Conservation (phyloP, 2,113 vertebrate genomes). For the Nycticorax nycticorax region DNA sequence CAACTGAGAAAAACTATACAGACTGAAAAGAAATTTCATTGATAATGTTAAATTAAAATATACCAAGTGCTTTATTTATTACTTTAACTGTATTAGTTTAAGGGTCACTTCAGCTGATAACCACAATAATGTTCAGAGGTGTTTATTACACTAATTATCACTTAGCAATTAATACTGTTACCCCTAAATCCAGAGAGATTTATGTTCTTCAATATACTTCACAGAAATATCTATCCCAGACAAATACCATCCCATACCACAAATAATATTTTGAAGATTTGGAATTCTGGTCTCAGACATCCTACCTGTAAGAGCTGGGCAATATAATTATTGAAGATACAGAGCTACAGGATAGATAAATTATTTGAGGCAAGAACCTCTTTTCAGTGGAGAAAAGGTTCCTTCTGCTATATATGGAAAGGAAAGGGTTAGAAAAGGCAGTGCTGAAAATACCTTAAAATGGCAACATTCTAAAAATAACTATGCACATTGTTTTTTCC, state of each 20-base stretch:
- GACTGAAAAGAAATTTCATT: neutral
- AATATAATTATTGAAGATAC: neutral
- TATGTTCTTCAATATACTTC: neutral
- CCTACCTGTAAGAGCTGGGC: neutral
- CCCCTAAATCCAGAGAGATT: neutral
- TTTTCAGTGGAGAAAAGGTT: neutral
- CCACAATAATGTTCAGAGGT: neutral
- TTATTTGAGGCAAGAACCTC: neutral
- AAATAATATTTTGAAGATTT: neutral
- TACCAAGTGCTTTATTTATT: neutral
- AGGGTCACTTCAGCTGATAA: neutral
- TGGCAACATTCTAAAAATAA: constrained; percentile 13
- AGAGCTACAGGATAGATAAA: neutral
- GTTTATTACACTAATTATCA: constrained; percentile 37
- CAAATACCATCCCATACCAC: neutral
- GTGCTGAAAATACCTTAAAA: neutral
- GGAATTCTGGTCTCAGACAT: neutral
- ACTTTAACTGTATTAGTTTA: neutral
- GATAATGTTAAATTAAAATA: neutral
- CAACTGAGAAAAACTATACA: neutral
- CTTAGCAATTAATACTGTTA: constrained; percentile 36
- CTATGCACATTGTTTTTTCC: neutral
- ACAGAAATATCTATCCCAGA: neutral
- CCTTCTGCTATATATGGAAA: neutral
- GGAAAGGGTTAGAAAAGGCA: neutral